A percentile compares a stretch with the other conserved stretches of the same genome.
These are phyloP conservation scores for Psophia crepitans DNA, from an alignment of 2,113 vertebrate species.

Conservation along the genomic window DNA sequence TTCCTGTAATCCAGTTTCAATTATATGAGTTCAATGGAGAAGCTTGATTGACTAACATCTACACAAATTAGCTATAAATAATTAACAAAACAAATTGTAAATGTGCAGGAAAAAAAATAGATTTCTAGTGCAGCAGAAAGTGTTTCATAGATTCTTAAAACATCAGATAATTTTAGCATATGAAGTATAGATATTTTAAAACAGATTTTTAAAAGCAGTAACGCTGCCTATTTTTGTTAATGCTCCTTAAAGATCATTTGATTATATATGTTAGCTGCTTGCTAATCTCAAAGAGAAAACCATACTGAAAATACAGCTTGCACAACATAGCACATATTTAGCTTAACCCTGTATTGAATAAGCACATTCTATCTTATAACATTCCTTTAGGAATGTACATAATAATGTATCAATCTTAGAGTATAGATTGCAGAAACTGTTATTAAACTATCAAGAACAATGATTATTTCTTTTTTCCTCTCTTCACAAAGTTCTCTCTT, in stretches of 20 bases:
- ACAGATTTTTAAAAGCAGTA: neutral
- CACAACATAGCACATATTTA: neutral
- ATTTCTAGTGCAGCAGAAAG: neutral
- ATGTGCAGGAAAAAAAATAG: neutral
- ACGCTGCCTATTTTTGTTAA: neutral
- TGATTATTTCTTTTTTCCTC: neutral
- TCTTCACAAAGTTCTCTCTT: neutral
- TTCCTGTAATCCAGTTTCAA: neutral
- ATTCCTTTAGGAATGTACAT: neutral
- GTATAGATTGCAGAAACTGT: neutral
- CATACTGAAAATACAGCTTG: neutral
- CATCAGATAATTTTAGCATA: neutral
- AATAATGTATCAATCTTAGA: neutral
- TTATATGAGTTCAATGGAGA: neutral
- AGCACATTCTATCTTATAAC: neutral
- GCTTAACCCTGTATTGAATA: neutral
- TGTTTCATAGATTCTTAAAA: neutral
- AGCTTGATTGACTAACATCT: neutral
- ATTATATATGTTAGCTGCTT: neutral
- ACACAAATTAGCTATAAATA: neutral
- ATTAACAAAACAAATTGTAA: neutral
- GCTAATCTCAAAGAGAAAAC: neutral
- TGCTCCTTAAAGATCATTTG: neutral
- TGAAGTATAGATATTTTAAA: neutral
- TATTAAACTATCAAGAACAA: neutral